Evolutionary conservation across 2,888 invertebrate species (phyloP), one percentile per base, ranked within the genome.

Genomic region (Eristalis intricaria): DNA sequence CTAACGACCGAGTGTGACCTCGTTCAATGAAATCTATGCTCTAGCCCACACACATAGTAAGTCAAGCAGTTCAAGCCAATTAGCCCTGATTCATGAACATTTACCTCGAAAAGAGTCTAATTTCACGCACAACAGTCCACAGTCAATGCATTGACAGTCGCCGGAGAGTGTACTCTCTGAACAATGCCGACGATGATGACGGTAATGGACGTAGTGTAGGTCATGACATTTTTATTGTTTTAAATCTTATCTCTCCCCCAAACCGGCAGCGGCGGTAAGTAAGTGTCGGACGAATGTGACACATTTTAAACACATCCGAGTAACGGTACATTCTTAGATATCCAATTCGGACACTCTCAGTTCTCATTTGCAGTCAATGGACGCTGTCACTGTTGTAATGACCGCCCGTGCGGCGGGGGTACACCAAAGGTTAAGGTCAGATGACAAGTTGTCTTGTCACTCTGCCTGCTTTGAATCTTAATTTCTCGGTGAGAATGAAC

Each of bases 391-490:
- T 50, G 50, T 43, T 43, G 43, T 43, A 43, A 43, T n/a, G 15
- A n/a, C n/a, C 50, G 43, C n/a, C n/a, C 13, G 43, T n/a, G 23
- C 38, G 19, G 40, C 23, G 65, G 66, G 73, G 56, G 68, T 23
- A 56, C 23, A n/a, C 26, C 38, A 19, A 65, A 73, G 85, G 85
- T 85, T 77, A 82, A 85, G 85, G 85, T 82, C 68, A 82, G 65
- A 82, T 68, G 73, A 64, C 68, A 77, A 63, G 76, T 66, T 73
- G 40, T 64, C 71, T 66, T 73, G 40, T 64, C 71, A 73, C 50
- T 85, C 11, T 63, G 32, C 13, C 32, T 61, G 19, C 50, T 50
- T 50, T 50, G 50, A 50, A 19, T 50, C 19, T 63, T 69, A 66
- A 68, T 68, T 77, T 69, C 69, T 77, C 15, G 60, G 60, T 29